Percentiles rank a stretch among this genome's conserved stretches.
These are phyloP conservation scores for Mionectes olivaceus DNA, from an alignment of 2,797 vertebrate genomes.

Conservation along the genomic window DNA sequence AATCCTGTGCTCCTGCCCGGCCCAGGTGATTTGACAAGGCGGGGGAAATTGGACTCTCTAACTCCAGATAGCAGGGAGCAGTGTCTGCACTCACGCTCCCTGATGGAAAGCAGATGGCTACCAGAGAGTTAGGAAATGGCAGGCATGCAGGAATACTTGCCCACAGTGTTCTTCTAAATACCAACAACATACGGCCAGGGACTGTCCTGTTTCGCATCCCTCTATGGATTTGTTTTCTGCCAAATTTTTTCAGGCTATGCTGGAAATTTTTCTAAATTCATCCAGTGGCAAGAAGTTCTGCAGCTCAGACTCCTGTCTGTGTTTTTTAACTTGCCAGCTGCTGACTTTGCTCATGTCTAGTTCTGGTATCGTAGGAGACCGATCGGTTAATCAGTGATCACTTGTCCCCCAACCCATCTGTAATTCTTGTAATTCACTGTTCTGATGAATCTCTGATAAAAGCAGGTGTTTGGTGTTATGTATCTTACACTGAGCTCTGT, in stretches of 20 bases:
- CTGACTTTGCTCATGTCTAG: background rate
- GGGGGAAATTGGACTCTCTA: background rate
- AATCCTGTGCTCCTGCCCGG: background rate
- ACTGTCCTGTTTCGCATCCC: background rate
- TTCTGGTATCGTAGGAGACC: background rate
- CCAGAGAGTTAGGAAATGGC: background rate
- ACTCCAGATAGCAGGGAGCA: background rate
- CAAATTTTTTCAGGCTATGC: background rate
- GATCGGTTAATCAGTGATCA: background rate
- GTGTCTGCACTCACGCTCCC: background rate
- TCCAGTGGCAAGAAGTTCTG: background rate
- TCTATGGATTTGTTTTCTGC: background rate
- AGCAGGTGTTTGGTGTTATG: background rate
- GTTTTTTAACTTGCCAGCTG: background rate
- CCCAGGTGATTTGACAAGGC: background rate
- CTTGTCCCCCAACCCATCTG: background rate
- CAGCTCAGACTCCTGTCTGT: background rate
- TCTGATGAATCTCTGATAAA: background rate
- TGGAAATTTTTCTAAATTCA: background rate
- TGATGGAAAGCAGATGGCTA: background rate
- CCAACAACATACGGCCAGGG: fast-evolving
- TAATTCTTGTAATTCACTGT: background rate
- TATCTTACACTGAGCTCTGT: background rate
- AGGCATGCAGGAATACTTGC: background rate
- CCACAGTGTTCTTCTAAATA: background rate